Evolutionary conservation across 1,140 invertebrate genomes (phyloP), one percentile per base, ranked within the genome.

Genomic region (Bombus cullumanus): DNA sequence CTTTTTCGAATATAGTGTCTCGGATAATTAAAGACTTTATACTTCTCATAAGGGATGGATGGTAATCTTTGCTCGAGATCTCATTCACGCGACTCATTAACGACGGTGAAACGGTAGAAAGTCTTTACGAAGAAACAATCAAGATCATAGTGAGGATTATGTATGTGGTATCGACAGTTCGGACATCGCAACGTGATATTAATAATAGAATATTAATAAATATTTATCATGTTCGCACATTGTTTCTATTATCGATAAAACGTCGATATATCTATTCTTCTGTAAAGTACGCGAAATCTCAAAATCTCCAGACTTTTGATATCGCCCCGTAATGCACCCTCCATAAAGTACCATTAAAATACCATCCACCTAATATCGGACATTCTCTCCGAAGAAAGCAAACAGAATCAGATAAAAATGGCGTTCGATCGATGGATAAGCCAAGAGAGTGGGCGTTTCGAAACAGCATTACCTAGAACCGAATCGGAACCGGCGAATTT

Each of bases 381-480:
- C 18, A 28, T 74, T 74, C 41, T 39, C n/a, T 9, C 28, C 28
- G 72, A 41, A n/a, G 72, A 43, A 74, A 31, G 72, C 28, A 53
- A 57, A 75, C 73, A 25, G 31, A 75, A 75, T 75, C n/a, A 47
- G 47, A 37, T n/a, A 34, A 75, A 57, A 53, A n/a, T 34, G 73
- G 73, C n/a, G n/a, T 37, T 57, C 43, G 31, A 43, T 47, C 72
- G 41, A 9, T n/a, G 41, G 31, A 74, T 47, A 47, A 74, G 34
- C 15, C 41, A 28, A 74, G 41, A 28, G 15, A 31, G 31, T 1
- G 64, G 0, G n/a, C 64, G 39, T 10, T n/a, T 47, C 41, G 39
- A 10, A 34, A 74, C 28, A 77, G 37, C 37, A 47, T 53, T 34
- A 74, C 34, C 66, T 1, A 31, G 71, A 34, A 77, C 37, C 28